phyloP scores from a whole-genome alignment of 2,888 invertebrate genomes.

The Lepidocyrtinus sp. region DNA sequence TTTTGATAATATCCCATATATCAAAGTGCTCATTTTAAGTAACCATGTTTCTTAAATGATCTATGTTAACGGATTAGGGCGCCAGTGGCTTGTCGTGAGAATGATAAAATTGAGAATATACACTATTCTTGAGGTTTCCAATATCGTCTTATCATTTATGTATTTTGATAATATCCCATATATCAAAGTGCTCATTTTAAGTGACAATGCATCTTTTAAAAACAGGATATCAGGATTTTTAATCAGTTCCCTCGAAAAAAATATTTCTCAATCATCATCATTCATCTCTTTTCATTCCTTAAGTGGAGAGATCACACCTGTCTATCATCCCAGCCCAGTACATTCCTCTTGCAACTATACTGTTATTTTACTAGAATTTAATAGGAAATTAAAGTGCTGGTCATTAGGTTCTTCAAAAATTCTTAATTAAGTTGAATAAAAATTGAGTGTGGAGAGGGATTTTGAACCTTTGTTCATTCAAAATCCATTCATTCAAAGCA shows the following conservation, averaged over 20 bases:
- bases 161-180: background rate
- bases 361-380: constrained; percentile 37
- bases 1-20: background rate
- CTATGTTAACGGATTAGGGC: background rate
- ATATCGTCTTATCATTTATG: background rate
- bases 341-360: background rate
- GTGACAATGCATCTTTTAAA: background rate
- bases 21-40: background rate
- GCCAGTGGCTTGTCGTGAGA: background rate
- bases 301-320: constrained; percentile 16
- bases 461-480: constrained; percentile 12
- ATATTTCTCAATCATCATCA: background rate
- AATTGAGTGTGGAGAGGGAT: background rate
- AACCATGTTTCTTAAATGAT: too few species aligned
- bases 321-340: background rate
- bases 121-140: background rate
- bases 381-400: constrained; percentile 52
- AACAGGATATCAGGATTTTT: constrained; percentile 5
- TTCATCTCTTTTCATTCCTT: background rate
- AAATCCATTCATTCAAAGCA: constrained; percentile 7
- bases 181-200: background rate
- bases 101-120: background rate
- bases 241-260: background rate
- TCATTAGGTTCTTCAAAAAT: constrained; percentile 25
- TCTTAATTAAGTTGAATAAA: constrained; percentile 40